Conservation (phyloP, 2,888 invertebrate genomes). For the Spisula subtruncata region DNA sequence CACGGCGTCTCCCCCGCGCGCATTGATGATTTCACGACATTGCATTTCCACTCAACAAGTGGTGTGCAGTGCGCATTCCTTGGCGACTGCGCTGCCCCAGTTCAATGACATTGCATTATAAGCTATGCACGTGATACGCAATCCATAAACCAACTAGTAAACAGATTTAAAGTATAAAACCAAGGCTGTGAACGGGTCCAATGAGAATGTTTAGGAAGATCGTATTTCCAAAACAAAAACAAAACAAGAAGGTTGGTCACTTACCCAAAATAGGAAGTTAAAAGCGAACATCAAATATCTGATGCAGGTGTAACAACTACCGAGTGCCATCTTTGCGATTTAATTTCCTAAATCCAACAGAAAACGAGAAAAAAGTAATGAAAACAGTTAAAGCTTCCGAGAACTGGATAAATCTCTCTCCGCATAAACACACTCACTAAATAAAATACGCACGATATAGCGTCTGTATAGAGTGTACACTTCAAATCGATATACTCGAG, state of each 20-base stretch:
- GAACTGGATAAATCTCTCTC: not conserved
- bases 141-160: not conserved
- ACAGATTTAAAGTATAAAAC: not conserved
- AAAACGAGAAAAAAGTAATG: not conserved
- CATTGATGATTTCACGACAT: too few relatives aligned
- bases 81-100: not conserved
- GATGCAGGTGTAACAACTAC: slow-evolving; percentile 87
- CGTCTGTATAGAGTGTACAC: not conserved
- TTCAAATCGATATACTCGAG: slow-evolving; percentile 35
- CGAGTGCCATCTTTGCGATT: slow-evolving; percentile 80
- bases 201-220: too few relatives aligned
- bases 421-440: slow-evolving; percentile 8
- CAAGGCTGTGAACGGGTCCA: not conserved
- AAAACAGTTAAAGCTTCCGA: slow-evolving; percentile 16
- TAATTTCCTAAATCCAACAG: slow-evolving; percentile 6
- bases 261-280: slow-evolving; percentile 87
- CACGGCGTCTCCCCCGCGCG: not conserved
- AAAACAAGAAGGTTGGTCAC: slow-evolving; percentile 64
- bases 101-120: not conserved
- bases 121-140: not conserved
- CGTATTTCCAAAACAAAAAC: slow-evolving; percentile 15
- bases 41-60: not conserved
- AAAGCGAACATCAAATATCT: slow-evolving; percentile 88
- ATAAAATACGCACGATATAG: not conserved
- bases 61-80: not conserved